Evolutionary conservation across 1,140 invertebrate species (phyloP), one percentile per base, ranked within the genome.

Genomic region (Maconellicoccus hirsutus): DNA sequence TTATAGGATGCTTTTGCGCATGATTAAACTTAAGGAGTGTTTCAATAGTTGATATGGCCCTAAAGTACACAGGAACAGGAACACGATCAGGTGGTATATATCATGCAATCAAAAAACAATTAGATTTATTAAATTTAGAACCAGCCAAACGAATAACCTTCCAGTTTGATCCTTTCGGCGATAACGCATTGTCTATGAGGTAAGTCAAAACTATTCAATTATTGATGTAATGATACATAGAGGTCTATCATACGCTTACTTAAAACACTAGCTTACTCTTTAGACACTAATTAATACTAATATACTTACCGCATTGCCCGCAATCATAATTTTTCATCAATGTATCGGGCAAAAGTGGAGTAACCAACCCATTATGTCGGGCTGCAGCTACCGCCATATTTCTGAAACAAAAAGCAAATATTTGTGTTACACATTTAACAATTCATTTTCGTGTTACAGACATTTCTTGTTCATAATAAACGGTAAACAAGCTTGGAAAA

Each of bases 141-240:
- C 89, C 90, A n/a, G 86, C 90, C 0, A 87, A 88, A 75, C 84
- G 84, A 78, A 85, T 94, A 71, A 83, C 83, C 16, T 85, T 93
- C 61, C 85, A 86, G 76, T 93, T 94, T 75, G 91, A 94, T 82
- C 92, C 92, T 6, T 93, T 94, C 81, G 81, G 85, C 74, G 80
- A 85, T 73, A 87, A 87, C 78, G 84, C 86, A 59, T 80, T 78
- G 63, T 81, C 85, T 73, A 86, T 85, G 75, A 87, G 91, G 90
- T 92, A 84, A 83, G 82, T 79, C 76, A 52, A 19, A 52, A 52
- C n/a, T n/a, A n/a, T n/a, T n/a, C n/a, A n/a, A n/a, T n/a, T n/a
- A n/a, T n/a, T n/a, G n/a, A n/a, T n/a, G n/a, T n/a, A n/a, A n/a
- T n/a, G n/a, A n/a, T n/a, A n/a, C n/a, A n/a, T n/a, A n/a, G n/a